Evolutionary conservation across 2,888 invertebrate genomes (phyloP).

Genomic region (Stenodema calcarata): DNA sequence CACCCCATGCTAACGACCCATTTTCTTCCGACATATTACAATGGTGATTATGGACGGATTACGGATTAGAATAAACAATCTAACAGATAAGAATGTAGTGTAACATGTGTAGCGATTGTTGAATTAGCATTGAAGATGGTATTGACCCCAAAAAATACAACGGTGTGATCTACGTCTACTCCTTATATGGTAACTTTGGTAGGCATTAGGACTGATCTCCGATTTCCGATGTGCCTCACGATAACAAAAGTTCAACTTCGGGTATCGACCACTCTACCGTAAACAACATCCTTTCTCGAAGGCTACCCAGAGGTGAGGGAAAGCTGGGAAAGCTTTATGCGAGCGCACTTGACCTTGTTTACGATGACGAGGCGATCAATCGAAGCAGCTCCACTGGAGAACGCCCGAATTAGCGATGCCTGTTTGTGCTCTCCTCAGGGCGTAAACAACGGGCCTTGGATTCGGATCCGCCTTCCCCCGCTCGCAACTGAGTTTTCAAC

Average conservation of each 20-base stretch:
- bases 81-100: too few species aligned
- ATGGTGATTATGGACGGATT: too few species aligned
- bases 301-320: neutral
- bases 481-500: neutral
- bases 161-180: too few species aligned
- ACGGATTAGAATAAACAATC: too few species aligned
- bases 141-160: too few species aligned
- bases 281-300: conserved; percentile 29
- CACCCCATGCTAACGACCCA: too few species aligned
- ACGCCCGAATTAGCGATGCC: conserved; percentile 32
- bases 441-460: neutral
- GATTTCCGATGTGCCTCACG: neutral
- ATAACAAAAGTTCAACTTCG: neutral
- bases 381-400: neutral
- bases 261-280: neutral
- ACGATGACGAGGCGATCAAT: conserved; percentile 34
- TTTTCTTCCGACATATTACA: too few species aligned
- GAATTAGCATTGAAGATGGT: too few species aligned
- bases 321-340: conserved; percentile 18
- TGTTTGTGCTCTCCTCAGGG: conserved; percentile 7
- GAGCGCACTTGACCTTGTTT: conserved; percentile 40
- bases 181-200: neutral
- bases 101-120: too few species aligned
- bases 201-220: neutral
- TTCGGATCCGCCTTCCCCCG: neutral